Evolutionary conservation across 2,113 vertebrate genomes (phyloP).

Genomic region (Peromyscus maniculatus): DNA sequence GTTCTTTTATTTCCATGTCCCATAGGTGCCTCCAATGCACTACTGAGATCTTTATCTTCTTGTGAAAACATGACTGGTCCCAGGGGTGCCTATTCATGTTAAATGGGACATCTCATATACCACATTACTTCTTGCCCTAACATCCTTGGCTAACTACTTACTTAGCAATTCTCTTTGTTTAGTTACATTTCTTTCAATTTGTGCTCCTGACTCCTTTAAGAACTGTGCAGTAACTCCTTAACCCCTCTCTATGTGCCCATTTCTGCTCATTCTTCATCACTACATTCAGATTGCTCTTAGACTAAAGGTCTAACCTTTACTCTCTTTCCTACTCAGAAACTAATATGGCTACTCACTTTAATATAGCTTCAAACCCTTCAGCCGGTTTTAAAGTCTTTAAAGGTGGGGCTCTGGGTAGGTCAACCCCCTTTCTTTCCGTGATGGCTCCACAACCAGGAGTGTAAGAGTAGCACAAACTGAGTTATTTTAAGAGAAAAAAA

Average conservation of each 20-base stretch:
- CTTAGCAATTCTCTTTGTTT: neutral
- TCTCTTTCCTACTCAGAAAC: neutral
- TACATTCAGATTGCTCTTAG: neutral
- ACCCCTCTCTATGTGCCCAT: neutral
- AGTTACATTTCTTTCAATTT: neutral
- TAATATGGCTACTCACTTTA: neutral
- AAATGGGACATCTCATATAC: neutral
- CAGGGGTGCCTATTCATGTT: neutral
- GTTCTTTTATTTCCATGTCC: neutral
- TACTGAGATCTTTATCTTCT: neutral
- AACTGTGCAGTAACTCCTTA: neutral
- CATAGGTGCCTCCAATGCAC: neutral
- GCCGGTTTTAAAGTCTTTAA: neutral
- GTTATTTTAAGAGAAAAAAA: neutral
- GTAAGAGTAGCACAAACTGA: neutral
- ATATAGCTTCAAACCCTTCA: neutral
- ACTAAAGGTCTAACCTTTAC: neutral
- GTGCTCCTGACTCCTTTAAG: neutral
- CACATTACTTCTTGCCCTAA: neutral
- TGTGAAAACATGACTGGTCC: neutral
- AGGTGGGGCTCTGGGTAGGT: neutral
- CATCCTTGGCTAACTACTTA: neutral
- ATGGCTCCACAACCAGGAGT: neutral
- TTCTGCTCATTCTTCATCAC: neutral
- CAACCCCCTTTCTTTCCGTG: neutral